Evolutionary conservation across 2,888 invertebrate genomes (phyloP).

Genomic region (Diarsia dahlii): DNA sequence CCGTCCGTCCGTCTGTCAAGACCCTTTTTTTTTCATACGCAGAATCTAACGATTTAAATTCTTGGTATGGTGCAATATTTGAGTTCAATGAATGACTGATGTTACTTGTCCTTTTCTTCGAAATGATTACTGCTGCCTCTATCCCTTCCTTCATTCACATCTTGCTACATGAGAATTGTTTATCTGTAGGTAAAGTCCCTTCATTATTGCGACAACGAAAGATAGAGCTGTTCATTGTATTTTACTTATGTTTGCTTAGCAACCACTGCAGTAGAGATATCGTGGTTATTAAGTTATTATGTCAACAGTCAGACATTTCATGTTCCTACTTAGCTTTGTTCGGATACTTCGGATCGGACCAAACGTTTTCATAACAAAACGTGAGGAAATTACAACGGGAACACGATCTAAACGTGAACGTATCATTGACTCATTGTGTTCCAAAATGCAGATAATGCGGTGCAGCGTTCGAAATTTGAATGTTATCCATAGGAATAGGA

Average conservation of each 20-base stretch:
- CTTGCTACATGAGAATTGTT: background rate
- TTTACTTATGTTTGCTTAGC: background rate
- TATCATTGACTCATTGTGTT: slow-evolving; percentile 15
- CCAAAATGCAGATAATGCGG: background rate
- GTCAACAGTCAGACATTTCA: background rate
- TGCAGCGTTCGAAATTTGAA: slow-evolving; percentile 23
- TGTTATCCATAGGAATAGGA: background rate
- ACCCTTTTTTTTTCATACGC: background rate
- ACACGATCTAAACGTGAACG: background rate
- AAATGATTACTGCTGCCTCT: background rate
- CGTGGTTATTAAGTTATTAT: slow-evolving; percentile 1
- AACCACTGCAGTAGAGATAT: background rate
- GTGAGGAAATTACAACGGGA: background rate
- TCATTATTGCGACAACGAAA: background rate
- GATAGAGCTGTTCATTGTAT: background rate
- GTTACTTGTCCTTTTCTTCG: slow-evolving; percentile 24
- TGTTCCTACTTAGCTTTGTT: no score
- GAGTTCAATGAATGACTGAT: slow-evolving; percentile 8
- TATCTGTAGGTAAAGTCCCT: no score
- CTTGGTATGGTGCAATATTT: slow-evolving; percentile 4
- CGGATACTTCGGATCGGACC: no score
- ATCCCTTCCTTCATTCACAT: slow-evolving; percentile 21
- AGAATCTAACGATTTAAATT: background rate
- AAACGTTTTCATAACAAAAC: slow-evolving; percentile 31
- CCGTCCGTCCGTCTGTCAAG: no score